Conservation (phyloP, 2,888 invertebrate species). For the Aspidapion aeneum region DNA sequence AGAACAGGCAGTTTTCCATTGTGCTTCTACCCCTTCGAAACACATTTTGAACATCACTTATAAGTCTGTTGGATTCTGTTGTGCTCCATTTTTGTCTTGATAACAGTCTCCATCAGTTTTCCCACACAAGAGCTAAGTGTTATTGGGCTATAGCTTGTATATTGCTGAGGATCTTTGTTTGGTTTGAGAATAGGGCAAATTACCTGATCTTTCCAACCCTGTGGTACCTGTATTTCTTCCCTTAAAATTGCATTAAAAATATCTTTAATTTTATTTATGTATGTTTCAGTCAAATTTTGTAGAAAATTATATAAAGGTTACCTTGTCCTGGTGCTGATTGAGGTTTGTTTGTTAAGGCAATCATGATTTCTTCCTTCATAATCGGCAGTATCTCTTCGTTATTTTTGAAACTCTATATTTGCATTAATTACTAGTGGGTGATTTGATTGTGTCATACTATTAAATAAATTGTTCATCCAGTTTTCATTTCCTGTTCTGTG, state of each 20-base stretch:
- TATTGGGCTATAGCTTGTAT: conserved; percentile 2
- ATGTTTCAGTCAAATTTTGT: background rate
- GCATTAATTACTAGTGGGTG: background rate
- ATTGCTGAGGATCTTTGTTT: background rate
- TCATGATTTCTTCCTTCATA: background rate
- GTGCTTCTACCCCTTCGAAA: background rate
- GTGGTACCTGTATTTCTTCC: background rate
- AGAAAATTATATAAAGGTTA: background rate
- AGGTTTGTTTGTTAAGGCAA: conserved; percentile 2
- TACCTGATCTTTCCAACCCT: background rate
- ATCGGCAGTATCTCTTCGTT: background rate
- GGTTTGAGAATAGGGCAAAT: background rate
- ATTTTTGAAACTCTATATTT: background rate
- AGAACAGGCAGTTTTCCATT: conserved; percentile 1
- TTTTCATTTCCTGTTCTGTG: background rate
- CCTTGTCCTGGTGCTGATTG: conserved; percentile 4
- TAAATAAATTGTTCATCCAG: background rate
- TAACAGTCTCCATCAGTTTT: background rate
- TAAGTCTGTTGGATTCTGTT: background rate
- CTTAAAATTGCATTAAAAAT: background rate
- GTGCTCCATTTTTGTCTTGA: background rate
- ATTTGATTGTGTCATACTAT: background rate
- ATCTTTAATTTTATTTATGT: background rate
- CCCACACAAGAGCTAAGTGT: background rate
- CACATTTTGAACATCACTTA: background rate